Evolutionary conservation across 2,113 vertebrate species (phyloP), one percentile per base, ranked within the genome.

Genomic region (Camelus dromedarius): DNA sequence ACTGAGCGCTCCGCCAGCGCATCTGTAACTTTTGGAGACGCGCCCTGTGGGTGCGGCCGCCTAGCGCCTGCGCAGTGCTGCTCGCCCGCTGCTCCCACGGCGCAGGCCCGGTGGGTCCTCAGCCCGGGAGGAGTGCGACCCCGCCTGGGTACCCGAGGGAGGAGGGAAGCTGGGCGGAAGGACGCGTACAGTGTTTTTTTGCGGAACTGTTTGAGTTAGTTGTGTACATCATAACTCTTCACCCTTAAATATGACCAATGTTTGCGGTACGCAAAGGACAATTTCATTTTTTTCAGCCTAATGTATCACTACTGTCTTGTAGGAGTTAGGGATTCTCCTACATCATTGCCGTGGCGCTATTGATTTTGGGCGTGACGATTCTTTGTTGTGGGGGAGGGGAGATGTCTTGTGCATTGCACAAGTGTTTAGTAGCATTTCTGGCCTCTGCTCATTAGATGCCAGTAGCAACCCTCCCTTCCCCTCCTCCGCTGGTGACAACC

Each of bases 1-100:
- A 5, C 14, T 0, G 9, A 28, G 3, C 6, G 8, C 0, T 11
- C 9, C 1, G 20, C 6, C 0, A 0, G 6, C 20, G 0, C 0
- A 8, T 2, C 26, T 0, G 75, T 0, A 94, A 95, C 88, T 96
- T 94, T 5, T 18, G 10, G 14, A 32, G 28, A 0, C 2, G 81
- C 30, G 9, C 58, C 5, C 42, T 9, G 81, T 10, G 97, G 93
- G 96, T 0, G 96, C 38, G 92, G 93, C 83, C 26, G 2, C 15
- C 32, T 6, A 0, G 85, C 96, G 96, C 97, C 30, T 52, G 97
- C 97, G 96, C 91, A 16, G 8, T 28, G 32, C 22, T 10, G 19
- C 66, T 5, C 2, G 8, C 54, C 9, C 28, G 10, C 2, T 1
- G 56, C 66, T 11, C 46, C 56, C 28, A 9, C 16, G 0, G 62